Conservation (phyloP, 2,797 vertebrate genomes). For the Syndactyla subalaris region DNA sequence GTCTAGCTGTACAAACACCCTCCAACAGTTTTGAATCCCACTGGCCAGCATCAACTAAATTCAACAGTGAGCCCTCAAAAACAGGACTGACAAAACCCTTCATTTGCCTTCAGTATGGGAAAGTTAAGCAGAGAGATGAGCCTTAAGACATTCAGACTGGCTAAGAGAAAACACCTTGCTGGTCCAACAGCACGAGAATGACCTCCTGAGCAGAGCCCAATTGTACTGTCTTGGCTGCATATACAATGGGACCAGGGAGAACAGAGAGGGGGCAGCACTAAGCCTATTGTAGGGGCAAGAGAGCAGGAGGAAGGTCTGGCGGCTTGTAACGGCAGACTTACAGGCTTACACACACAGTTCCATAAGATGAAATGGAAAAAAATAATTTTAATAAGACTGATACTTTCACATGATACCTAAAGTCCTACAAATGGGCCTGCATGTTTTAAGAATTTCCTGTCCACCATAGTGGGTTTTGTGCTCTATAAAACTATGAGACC, state of each 20-base stretch:
- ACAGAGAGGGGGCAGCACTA: not conserved
- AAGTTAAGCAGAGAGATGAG: not conserved
- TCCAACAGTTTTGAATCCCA: not conserved
- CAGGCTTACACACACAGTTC: not conserved
- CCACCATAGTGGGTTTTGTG: not conserved
- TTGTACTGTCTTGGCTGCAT: not conserved
- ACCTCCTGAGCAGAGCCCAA: not conserved
- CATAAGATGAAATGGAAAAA: not conserved
- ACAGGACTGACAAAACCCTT: not conserved
- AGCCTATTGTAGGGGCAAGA: not conserved
- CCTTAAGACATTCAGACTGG: not conserved
- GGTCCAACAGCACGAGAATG: not conserved
- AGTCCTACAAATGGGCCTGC: rapidly evolving
- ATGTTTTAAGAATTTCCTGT: not conserved
- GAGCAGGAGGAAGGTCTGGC: not conserved
- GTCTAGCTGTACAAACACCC: not conserved
- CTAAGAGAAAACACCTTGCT: not conserved
- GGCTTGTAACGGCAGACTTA: not conserved
- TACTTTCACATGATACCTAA: not conserved
- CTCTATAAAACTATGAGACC: not conserved
- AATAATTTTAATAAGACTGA: not conserved
- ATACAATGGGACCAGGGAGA: not conserved
- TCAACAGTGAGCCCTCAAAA: not conserved
- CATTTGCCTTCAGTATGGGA: not conserved
- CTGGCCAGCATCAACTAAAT: not conserved